Conservation (phyloP, 2,113 vertebrate species). For the Aptenodytes patagonicus region DNA sequence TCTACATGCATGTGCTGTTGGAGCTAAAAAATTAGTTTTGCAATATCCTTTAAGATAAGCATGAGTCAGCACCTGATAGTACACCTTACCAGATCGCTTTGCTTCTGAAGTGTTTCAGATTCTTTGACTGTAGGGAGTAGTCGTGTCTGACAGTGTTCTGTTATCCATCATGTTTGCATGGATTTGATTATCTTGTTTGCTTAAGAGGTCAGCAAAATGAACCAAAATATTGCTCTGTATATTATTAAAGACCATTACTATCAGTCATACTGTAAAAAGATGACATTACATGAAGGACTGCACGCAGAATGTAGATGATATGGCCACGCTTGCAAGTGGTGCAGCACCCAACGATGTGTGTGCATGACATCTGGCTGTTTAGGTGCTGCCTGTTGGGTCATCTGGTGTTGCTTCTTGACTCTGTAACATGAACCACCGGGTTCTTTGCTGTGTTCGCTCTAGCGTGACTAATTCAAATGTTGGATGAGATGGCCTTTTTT, state of each 20-base stretch:
- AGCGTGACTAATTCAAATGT: too few species aligned
- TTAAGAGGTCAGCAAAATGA: neutral
- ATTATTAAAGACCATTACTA: neutral
- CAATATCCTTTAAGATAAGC: neutral
- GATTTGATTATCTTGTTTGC: neutral
- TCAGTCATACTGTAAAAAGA: neutral
- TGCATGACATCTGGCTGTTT: rapidly evolving
- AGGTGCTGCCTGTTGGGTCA: neutral
- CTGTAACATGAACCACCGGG: neutral
- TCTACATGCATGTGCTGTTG: neutral
- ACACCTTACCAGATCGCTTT: rapidly evolving
- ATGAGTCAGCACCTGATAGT: neutral
- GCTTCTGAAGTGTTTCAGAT: neutral
- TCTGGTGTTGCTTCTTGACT: neutral
- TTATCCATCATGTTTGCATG: neutral
- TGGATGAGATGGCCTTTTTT: neutral
- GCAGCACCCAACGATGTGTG: rapidly evolving
- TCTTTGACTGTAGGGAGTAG: neutral
- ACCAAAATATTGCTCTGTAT: neutral
- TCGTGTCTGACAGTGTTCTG: neutral
- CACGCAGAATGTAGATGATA: rapidly evolving
- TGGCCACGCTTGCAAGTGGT: rapidly evolving
- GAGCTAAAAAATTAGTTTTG: neutral
- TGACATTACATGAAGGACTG: neutral
- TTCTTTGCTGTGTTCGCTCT: neutral